Evolutionary conservation across 2,888 invertebrate genomes (phyloP).

Genomic region (Galeruca laticollis): DNA sequence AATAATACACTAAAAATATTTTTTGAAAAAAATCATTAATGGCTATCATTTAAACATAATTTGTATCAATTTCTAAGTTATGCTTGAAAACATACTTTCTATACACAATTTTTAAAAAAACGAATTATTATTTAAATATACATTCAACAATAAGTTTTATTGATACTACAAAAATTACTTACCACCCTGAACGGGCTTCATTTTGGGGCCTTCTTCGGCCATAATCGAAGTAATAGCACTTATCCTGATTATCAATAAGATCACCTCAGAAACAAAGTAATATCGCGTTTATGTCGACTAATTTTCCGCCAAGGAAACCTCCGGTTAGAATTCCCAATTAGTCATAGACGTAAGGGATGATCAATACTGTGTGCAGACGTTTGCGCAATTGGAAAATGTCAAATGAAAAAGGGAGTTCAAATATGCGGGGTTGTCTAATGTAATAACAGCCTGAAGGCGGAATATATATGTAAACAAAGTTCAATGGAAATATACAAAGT

Average conservation of each 20-base stretch:
- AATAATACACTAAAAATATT: too few species aligned
- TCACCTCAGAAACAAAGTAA: slow-evolving; percentile 31
- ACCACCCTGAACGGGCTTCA: slow-evolving; percentile 71
- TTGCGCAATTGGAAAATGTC: slow-evolving; percentile 44
- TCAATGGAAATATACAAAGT: too few species aligned
- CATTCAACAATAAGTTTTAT: slow-evolving; percentile 4
- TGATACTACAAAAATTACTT: slow-evolving; percentile 50
- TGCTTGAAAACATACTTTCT: not conserved
- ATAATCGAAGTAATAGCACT: slow-evolving; percentile 56
- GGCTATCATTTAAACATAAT: too few species aligned
- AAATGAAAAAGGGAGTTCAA: slow-evolving; percentile 19
- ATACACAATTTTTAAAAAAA: too few species aligned
- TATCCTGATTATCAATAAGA: slow-evolving; percentile 22
- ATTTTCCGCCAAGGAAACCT: slow-evolving; percentile 36
- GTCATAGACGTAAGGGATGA: slow-evolving; percentile 50
- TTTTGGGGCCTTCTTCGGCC: slow-evolving; percentile 73
- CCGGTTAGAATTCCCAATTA: slow-evolving; percentile 49
- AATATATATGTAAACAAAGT: not conserved
- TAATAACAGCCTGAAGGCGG: not conserved
- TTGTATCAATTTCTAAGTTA: too few species aligned
- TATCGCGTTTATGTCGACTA: slow-evolving; percentile 22
- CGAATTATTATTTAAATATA: too few species aligned
- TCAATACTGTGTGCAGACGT: slow-evolving; percentile 51
- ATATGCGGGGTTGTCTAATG: slow-evolving; percentile 30
- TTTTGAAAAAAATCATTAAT: too few species aligned